Base-by-base conservation (phyloP, 2,113 vertebrate species). In the Sceloporus undulatus region DNA sequence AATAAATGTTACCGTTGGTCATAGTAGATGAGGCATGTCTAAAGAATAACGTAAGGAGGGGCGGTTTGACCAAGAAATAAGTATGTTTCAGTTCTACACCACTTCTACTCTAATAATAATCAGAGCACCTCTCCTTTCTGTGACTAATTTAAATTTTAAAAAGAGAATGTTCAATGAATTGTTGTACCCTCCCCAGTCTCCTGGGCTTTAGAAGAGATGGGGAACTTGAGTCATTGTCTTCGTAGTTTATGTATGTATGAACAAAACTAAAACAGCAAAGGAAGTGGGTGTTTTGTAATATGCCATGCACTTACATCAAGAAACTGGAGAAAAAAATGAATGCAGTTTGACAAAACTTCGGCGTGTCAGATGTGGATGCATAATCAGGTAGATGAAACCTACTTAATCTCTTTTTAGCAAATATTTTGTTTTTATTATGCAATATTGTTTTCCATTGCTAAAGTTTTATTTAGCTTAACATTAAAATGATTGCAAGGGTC, bases 201-300 rank as follows among this genome's bases (percentile, higher is more conserved):
- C 4, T 29, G 62, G 16, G 16, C 56, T 65, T 59, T 75, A 56
- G 54, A 42, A 9, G 25, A 52, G 10, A 25, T 34, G n/a, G 18
- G 21, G 25, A 56, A 59, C n/a, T 29, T 27, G 21, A 40, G 48
- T 48, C 48, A 48, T 48, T 48, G 42, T 48, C 29, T 52, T 23
- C 13, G 6, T 48, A 23, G 23, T 16, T 14, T 74, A 25, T 38
- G n/a, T 74, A 38, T 11, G 29, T 56, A 1, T 54, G 34, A n/a
- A 27, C 54, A 84, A 34, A 34, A 29, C 27, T 4, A n/a, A 48
- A 87, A 25, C 13, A 29, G 27, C 27, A 75, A 88, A 88, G 81
- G 87, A 88, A 88, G 81, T 68, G 42, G 73, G 27, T 29, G 42
- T 88, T 48, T 84, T 70, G 87, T 42, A 88, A 87, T 68, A 70